A percentile compares a stretch with the other conserved stretches of the same genome.
These are phyloP conservation scores for Cephalopachus bancanus DNA, from an alignment of 2,797 vertebrate genomes.

Conservation along the genomic window DNA sequence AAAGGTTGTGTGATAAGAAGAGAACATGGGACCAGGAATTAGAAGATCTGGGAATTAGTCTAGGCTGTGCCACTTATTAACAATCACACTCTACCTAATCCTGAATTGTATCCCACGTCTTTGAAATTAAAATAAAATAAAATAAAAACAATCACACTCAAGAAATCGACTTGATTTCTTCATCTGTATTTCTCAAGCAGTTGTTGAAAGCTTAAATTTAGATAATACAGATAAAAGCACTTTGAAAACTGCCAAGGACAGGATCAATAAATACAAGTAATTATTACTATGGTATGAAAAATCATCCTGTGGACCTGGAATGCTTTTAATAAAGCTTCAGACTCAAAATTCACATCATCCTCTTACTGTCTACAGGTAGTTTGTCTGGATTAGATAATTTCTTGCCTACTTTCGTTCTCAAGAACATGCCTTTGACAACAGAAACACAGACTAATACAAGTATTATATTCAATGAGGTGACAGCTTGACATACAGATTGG, in stretches of 20 bases:
- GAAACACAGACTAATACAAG: background rate
- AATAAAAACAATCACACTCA: background rate
- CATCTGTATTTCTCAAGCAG: background rate
- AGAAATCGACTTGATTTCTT: background rate
- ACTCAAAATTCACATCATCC: background rate
- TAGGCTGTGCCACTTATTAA: background rate
- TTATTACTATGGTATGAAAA: background rate
- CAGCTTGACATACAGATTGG: constrained; percentile 27
- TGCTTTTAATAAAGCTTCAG: constrained; percentile 2
- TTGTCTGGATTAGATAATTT: constrained; percentile 11
- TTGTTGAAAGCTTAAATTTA: constrained; percentile 22
- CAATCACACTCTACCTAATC: background rate
- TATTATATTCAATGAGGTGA: constrained; percentile 30
- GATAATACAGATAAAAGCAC: background rate
- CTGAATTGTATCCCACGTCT: too few species aligned
- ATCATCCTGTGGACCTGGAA: background rate
- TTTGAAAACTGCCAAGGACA: background rate
- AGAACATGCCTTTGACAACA: constrained; percentile 40
- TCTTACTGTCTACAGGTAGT: background rate
- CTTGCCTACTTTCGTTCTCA: constrained; percentile 38
- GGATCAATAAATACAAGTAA: background rate
- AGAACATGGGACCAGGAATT: background rate
- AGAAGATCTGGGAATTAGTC: background rate
- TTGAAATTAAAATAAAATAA: too few species aligned
- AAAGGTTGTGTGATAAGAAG: background rate